Evolutionary conservation across 2,797 vertebrate genomes (phyloP).

Genomic region (Gallinago nigripennis): DNA sequence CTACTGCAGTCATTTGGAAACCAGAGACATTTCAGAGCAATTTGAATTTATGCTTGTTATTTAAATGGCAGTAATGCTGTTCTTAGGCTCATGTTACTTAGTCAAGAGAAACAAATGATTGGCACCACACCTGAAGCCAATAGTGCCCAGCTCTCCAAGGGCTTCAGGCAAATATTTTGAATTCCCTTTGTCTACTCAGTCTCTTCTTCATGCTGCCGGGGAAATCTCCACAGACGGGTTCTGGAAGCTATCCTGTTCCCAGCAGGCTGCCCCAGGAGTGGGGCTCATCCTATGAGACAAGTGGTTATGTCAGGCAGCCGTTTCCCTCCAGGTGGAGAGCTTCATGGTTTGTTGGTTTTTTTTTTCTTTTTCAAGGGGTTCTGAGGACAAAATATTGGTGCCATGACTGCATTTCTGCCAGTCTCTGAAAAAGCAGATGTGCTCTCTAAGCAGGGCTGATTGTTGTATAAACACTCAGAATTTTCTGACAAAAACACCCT

Average conservation of each 20-base stretch:
- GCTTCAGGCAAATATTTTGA: background rate
- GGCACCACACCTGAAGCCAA: background rate
- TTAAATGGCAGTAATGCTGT: background rate
- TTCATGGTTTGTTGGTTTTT: background rate
- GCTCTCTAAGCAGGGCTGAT: background rate
- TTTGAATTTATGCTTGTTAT: background rate
- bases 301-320: background rate
- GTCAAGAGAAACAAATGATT: background rate
- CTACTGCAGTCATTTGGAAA: background rate
- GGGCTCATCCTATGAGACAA: rapidly evolving
- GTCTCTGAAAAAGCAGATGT: conserved; percentile 34
- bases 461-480: conserved; percentile 15
- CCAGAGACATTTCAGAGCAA: background rate
- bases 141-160: background rate
- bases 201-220: background rate
- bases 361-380: background rate
- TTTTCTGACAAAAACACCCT: conserved; percentile 7
- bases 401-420: background rate
- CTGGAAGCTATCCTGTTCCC: background rate
- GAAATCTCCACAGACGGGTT: background rate
- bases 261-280: background rate
- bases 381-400: background rate
- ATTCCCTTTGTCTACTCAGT: background rate
- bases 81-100: background rate
- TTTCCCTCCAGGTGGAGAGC: conserved; percentile 5